Evolutionary conservation across 2,888 invertebrate genomes (phyloP).

Genomic region (Microctonus aethiopoides): DNA sequence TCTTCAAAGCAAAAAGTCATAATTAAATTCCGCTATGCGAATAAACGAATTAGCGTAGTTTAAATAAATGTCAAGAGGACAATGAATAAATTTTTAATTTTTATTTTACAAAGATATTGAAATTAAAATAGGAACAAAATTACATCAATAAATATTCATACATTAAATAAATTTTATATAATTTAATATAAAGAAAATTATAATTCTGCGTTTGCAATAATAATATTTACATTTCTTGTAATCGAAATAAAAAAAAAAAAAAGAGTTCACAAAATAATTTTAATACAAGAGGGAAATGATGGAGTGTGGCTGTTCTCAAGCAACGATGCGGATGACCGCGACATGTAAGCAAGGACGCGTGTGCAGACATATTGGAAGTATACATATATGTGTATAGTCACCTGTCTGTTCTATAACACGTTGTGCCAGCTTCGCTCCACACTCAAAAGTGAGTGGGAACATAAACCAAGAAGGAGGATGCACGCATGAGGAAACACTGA

Average conservation of each 20-base stretch:
- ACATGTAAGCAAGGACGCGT: background rate
- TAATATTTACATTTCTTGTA: too few relatives aligned
- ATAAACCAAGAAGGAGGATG: slow-evolving; percentile 35
- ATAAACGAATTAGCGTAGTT: background rate
- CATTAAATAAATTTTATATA: too few relatives aligned
- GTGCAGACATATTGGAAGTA: background rate
- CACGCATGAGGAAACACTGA: slow-evolving; percentile 46
- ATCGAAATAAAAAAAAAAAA: background rate
- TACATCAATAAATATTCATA: too few relatives aligned
- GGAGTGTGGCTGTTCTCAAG: background rate
- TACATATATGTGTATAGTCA: background rate
- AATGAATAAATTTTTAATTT: too few relatives aligned
- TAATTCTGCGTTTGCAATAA: too few relatives aligned
- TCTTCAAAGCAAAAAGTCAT: background rate
- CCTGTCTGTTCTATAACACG: background rate
- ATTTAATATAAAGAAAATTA: too few relatives aligned
- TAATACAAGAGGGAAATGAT: background rate
- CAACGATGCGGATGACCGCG: background rate
- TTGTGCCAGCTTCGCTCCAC: slow-evolving; percentile 11
- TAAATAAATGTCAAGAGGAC: background rate
- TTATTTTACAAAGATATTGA: too few relatives aligned
- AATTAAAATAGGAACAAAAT: too few relatives aligned
- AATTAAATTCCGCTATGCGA: background rate
- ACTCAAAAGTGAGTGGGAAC: slow-evolving; percentile 26
- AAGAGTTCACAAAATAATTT: background rate